Evolutionary conservation across 2,797 vertebrate species (phyloP).

Genomic region (Pseudocheirus occidentalis): DNA sequence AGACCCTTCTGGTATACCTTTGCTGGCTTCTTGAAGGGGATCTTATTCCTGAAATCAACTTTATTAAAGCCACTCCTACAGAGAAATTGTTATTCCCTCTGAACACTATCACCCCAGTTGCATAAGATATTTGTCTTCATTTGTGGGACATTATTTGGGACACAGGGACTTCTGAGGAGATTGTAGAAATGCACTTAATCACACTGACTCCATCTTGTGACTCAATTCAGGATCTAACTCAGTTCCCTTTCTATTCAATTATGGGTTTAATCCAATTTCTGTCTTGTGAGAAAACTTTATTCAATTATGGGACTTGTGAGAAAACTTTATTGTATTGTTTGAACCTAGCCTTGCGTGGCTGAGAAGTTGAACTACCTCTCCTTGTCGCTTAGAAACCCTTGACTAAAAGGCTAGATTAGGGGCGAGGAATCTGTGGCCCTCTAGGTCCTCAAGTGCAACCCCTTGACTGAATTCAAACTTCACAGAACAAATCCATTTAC

Average conservation of each 20-base stretch:
- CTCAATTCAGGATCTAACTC: background rate
- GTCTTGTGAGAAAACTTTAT: background rate
- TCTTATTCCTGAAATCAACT: background rate
- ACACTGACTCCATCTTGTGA: background rate
- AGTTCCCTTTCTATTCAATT: background rate
- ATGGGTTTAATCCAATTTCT: background rate
- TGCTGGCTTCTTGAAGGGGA: background rate
- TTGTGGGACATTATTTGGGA: background rate
- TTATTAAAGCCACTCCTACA: background rate
- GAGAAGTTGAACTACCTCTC: background rate
- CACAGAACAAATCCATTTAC: too few relatives aligned
- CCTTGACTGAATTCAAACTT: too few relatives aligned
- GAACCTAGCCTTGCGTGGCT: background rate
- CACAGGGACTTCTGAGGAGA: background rate
- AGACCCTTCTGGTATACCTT: background rate
- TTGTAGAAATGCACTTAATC: background rate
- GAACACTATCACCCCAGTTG: background rate
- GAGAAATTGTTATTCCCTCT: background rate
- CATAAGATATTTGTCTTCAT: background rate
- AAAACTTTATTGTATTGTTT: background rate
- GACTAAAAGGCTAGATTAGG: background rate
- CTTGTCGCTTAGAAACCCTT: background rate
- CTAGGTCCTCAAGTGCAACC: too few relatives aligned
- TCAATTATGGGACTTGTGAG: background rate
- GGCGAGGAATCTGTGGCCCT: too few relatives aligned